A percentile compares a stretch with the other conserved stretches of the same genome.
phyloP scores from a whole-genome alignment of 2,113 vertebrate genomes.

The Laterallus jamaicensis region DNA sequence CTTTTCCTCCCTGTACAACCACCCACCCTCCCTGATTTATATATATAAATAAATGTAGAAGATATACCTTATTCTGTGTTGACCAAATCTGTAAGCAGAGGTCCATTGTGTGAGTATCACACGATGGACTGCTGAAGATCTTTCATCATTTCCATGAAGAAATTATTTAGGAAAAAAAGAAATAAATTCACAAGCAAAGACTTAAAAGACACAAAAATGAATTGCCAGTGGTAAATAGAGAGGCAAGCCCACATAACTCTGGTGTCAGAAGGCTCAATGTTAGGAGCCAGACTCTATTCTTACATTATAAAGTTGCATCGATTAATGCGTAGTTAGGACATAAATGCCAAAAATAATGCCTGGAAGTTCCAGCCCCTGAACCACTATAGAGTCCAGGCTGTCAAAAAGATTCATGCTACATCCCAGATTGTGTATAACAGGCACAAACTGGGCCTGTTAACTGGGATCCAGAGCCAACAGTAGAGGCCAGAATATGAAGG shows the following conservation, averaged over 20 bases:
- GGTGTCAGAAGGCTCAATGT: not conserved
- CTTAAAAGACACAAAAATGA: not conserved
- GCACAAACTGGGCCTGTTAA: not conserved
- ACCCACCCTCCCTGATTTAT: not conserved
- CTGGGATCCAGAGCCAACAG: not conserved
- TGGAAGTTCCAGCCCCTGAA: not conserved
- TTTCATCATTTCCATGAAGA: slow-evolving; percentile 69
- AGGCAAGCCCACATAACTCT: rapidly evolving
- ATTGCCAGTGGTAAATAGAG: not conserved
- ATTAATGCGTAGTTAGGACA: not conserved
- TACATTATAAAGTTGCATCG: not conserved
- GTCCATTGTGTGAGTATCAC: slow-evolving; percentile 57
- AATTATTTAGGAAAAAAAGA: not conserved
- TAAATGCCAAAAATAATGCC: not conserved
- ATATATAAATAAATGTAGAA: not conserved
- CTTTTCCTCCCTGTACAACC: not conserved
- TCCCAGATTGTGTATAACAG: not conserved
- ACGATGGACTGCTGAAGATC: slow-evolving; percentile 53
- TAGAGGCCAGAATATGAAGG: not conserved
- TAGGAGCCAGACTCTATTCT: not conserved
- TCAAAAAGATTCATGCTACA: not conserved
- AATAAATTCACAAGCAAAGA: not conserved
- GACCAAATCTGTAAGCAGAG: slow-evolving; percentile 69
- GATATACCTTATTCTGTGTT: not conserved
- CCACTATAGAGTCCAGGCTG: not conserved